Evolutionary conservation across 2,113 vertebrate species (phyloP), one percentile per base, ranked within the genome.

Genomic region (Columbina picui): DNA sequence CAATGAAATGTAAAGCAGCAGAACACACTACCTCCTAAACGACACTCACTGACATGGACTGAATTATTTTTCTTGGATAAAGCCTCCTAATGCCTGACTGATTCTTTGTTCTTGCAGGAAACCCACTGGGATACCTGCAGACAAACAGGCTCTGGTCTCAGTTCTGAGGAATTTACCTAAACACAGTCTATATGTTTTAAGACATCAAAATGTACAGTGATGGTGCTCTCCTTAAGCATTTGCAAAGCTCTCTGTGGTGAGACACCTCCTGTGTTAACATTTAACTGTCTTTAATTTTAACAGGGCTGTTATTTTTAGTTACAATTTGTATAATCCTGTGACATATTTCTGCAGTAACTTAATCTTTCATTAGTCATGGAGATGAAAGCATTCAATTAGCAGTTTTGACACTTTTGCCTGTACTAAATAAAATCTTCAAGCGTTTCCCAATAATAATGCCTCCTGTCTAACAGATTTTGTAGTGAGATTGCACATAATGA

Each of bases 351-450:
- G 57, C 45, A 91, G 59, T 82, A 94, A 82, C 22, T 64, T 94
- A 75, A 87, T 87, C 81, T 90, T 87, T 94, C 89, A 93, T 94
- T 96, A 96, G 63, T 96, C 91, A 76, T 41, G 70, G 84, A 95
- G 78, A 93, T 87, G 41, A 94, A 94, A 96, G 89, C 1, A 11
- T 85, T 89, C 70, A 85, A 73, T 94, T 95, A 91, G 78, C 50
- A 89, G 91, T 75, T 96, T 95, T 96, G 95, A 96, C 95, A 94
- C n/a, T 86, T 93, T 34, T 16, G 14, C 59, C 63, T 90, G 61
- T 29, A 68, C 74, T 89, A 94, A 93, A 94, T 83, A 87, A 84
- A 74, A 79, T 53, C 43, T 76, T 80, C 43, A 83, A 41, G 50
- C 77, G 80, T 83, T 90, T 90, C 38, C 55, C 59, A 56, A 19